Evolutionary conservation across 92 coral and sea anemone species (phyloP), one percentile per base, ranked within the genome.

Genomic region (Chrysogorgia sp.): DNA sequence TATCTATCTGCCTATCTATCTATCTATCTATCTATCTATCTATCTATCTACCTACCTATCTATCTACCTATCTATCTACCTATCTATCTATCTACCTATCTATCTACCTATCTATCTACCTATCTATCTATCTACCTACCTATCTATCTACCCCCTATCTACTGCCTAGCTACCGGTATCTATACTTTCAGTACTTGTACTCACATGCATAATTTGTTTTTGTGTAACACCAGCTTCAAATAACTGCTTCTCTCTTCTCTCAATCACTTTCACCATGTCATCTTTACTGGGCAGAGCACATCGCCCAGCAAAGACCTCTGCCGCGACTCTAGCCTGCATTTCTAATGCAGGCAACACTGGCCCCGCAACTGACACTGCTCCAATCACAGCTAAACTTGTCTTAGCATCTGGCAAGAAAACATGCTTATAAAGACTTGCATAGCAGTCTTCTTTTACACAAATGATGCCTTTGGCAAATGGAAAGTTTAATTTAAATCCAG

Each of bases 261-360:
- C 53, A 24, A 90, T 63, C 34, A 86, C 92, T 52, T 68, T 74
- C 50, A 64, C 53, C 97, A 93, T 91, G 14, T 59, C 55, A 52
- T 91, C 82, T 30, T 69, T 34, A 68, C 65, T 41, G 2, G 97
- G 96, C 53, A 93, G 77, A 14, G 19, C 63, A 23, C 74, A 79
- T 24, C 81, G 69, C 5, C 92, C 91, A 23, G 68, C 63, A 63
- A 93, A 93, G 0, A 93, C 93, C 29, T 86, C 87, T 9, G 70
- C 86, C 8, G 93, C 96, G 91, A 89, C 92, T 53, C 97, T 91
- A 7, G 90, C 84, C 65, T 93, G 97, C 47, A 88, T 60, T 80
- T 93, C 97, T 14, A 9, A 1, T 0, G 83, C n/a, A 0, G 97
- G 93, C 17, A 85, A 71, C 8, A 74, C 83, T 0, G 93, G 75